Conservation (phyloP, 2,797 vertebrate species). For the Syngnathus rostellatus region DNA sequence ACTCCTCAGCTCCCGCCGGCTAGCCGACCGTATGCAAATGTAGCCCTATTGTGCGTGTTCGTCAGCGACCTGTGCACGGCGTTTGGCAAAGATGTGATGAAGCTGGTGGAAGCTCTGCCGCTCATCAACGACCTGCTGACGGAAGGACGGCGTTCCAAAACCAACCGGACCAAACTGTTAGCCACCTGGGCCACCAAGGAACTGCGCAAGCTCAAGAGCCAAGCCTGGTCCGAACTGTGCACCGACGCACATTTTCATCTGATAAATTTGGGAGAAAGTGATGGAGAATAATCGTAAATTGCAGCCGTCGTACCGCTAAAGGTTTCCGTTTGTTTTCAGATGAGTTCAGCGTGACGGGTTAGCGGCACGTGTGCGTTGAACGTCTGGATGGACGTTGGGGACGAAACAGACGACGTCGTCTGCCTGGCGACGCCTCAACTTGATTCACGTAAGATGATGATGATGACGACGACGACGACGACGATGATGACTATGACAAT, state of each 20-base stretch:
- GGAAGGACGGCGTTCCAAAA: slow-evolving; percentile 92
- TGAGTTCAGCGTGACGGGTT: neutral
- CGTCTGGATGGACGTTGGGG: slow-evolving; percentile 12
- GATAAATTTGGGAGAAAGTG: too few relatives aligned
- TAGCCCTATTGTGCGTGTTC: neutral
- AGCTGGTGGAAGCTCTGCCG: slow-evolving; percentile 90
- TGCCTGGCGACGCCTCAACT: slow-evolving; percentile 53
- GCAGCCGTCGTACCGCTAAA: too few relatives aligned
- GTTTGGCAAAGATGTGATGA: slow-evolving; percentile 94
- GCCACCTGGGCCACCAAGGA: slow-evolving; percentile 98
- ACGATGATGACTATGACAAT: slow-evolving; percentile 54
- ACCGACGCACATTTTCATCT: neutral
- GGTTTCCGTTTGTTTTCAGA: slow-evolving; percentile 62
- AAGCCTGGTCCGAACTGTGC: slow-evolving; percentile 68
- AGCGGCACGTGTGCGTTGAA: slow-evolving; percentile 1
- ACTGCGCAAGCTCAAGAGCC: slow-evolving; percentile 96
- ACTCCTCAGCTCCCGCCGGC: neutral
- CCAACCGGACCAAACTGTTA: slow-evolving; percentile 92
- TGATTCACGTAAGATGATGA: slow-evolving; percentile 4
- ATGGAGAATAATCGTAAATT: too few relatives aligned
- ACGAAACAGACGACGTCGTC: slow-evolving; percentile 54
- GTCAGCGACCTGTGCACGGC: slow-evolving; percentile 89
- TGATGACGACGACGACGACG: slow-evolving; percentile 34
- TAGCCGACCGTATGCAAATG: too few relatives aligned
- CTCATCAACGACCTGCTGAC: slow-evolving; percentile 95